Evolutionary conservation across 2,888 invertebrate genomes (phyloP).

Genomic region (Papilio gigon): DNA sequence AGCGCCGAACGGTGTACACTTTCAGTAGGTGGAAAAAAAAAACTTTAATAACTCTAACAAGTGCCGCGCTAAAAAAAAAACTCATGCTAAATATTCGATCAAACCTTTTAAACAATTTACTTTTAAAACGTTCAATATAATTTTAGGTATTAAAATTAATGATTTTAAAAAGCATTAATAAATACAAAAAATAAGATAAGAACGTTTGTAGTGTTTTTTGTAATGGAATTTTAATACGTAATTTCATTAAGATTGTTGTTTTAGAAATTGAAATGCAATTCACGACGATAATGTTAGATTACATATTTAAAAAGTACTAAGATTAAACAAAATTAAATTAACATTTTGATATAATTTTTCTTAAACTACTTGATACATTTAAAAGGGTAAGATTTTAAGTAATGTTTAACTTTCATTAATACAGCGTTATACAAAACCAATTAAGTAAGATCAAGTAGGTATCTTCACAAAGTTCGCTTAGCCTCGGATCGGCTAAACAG

Average conservation of each 20-base stretch:
- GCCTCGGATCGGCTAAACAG: constrained; percentile 26
- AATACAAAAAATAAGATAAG: not conserved
- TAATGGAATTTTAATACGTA: no score
- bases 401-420: constrained; percentile 36
- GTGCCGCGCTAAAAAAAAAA: constrained; percentile 18
- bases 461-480: constrained; percentile 30
- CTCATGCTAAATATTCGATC: not conserved
- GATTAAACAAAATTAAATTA: not conserved
- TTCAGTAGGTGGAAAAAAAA: constrained; percentile 27
- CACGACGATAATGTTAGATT: not conserved
- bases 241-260: not conserved
- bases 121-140: not conserved
- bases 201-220: no score
- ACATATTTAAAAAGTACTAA: not conserved
- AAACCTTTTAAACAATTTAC: not conserved
- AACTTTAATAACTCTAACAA: constrained; percentile 16
- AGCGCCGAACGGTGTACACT: constrained; percentile 25
- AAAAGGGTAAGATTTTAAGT: constrained; percentile 6
- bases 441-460: constrained; percentile 38
- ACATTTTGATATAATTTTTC: not conserved
- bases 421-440: constrained; percentile 31
- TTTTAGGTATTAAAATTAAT: not conserved
- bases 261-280: not conserved
- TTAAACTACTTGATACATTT: not conserved
- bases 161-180: not conserved